Evolutionary conservation across 1,140 invertebrate genomes (phyloP).

Genomic region (Drosophila kepulauana): DNA sequence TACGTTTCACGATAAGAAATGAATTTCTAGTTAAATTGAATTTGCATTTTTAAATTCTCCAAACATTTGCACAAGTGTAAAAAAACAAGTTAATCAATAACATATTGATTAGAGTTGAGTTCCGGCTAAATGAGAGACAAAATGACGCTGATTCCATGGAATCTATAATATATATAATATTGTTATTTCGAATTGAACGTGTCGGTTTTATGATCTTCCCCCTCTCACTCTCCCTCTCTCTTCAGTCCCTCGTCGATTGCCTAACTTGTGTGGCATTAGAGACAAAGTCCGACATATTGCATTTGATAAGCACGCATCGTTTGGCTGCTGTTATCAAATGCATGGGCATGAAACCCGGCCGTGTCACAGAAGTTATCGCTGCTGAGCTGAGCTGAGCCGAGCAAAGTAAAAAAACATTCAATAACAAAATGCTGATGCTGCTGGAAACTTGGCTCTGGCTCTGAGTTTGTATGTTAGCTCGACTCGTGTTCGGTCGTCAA

Average conservation of each 20-base stretch:
- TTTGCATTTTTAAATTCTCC: not conserved
- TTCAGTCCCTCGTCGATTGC: too few species aligned
- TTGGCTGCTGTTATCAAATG: constrained; percentile 49
- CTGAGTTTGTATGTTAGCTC: not conserved
- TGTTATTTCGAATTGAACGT: constrained; percentile 4
- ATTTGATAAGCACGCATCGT: constrained; percentile 48
- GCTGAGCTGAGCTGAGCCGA: not conserved
- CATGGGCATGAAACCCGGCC: constrained; percentile 13
- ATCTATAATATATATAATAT: not conserved
- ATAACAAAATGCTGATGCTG: constrained; percentile 38
- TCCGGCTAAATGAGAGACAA: constrained; percentile 17
- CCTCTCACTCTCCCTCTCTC: too few species aligned
- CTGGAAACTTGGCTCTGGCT: constrained; percentile 27
- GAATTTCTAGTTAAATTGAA: too few species aligned
- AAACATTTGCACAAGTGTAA: not conserved
- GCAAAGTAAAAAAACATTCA: constrained; percentile 29
- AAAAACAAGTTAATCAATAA: not conserved
- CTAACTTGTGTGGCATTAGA: not conserved
- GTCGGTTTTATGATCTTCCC: too few species aligned
- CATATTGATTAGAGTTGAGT: constrained; percentile 6
- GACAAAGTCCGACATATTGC: constrained; percentile 48
- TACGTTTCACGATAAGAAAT: too few species aligned
- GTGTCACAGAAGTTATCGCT: constrained; percentile 69
- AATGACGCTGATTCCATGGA: not conserved
- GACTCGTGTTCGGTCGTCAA: constrained; percentile 28